Evolutionary conservation across 2,113 vertebrate species (phyloP).

Genomic region (Prolemur simus): DNA sequence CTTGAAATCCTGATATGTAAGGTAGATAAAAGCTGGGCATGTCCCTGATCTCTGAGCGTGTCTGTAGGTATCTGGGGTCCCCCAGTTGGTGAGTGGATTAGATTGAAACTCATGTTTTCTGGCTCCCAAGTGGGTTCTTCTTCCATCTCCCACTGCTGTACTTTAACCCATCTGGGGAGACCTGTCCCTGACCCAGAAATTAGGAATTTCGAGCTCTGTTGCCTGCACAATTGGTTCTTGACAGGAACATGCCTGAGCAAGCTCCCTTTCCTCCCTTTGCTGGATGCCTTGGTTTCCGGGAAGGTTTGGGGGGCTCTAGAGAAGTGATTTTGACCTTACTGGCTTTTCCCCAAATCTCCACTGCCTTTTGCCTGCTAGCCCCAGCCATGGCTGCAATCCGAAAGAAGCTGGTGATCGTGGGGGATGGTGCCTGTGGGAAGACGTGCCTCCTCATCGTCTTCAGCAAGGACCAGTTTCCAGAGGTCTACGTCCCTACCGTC

Average conservation of each 20-base stretch:
- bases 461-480: conserved; percentile 98
- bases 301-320: background rate
- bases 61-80: background rate
- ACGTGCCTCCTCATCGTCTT: conserved; percentile 98
- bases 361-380: background rate
- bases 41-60: background rate
- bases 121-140: background rate
- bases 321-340: background rate
- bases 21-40: background rate
- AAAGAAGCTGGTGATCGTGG: conserved; percentile 99
- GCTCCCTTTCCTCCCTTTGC: background rate
- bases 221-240: background rate
- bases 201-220: conserved; percentile 14
- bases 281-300: background rate
- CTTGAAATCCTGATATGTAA: background rate
- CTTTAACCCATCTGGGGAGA: background rate
- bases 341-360: background rate
- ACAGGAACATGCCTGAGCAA: background rate
- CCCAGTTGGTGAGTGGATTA: background rate
- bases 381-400: conserved; percentile 96
- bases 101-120: background rate
- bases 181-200: background rate
- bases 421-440: conserved; percentile 97
- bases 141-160: background rate
- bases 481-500: conserved; percentile 97